Evolutionary conservation across 1,140 invertebrate species (phyloP).

Genomic region (Phthorimaea operculella): DNA sequence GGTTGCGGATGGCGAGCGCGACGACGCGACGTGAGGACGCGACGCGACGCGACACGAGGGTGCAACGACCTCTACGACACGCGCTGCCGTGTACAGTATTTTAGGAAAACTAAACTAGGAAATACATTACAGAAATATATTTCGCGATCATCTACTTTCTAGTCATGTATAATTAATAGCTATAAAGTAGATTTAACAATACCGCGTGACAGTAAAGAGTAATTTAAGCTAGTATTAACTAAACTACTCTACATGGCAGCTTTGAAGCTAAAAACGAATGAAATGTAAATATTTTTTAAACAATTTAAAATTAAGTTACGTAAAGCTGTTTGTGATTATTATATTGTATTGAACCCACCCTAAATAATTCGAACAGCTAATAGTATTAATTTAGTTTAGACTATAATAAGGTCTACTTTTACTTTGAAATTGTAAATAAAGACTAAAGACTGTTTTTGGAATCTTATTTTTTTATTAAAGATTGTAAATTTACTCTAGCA

Average conservation of each 20-base stretch:
- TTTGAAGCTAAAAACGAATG: neutral
- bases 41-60: neutral
- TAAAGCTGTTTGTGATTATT: slow-evolving; percentile 41
- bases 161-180: slow-evolving; percentile 16
- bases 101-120: slow-evolving; percentile 2
- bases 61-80: neutral
- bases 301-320: neutral
- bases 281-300: neutral
- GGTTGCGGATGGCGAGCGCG: too few relatives aligned
- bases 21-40: neutral
- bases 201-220: neutral
- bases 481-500: slow-evolving; percentile 44
- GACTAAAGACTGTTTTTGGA: slow-evolving; percentile 34
- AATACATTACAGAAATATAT: neutral
- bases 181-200: slow-evolving; percentile 5
- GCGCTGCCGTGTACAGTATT: slow-evolving; percentile 4
- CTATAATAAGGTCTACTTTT: slow-evolving; percentile 28
- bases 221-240: neutral
- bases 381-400: slow-evolving; percentile 14
- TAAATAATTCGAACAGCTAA: slow-evolving; percentile 31
- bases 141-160: slow-evolving; percentile 24
- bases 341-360: slow-evolving; percentile 48
- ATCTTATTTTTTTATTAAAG: slow-evolving; percentile 45
- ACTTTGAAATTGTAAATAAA: slow-evolving; percentile 51
- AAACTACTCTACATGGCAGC: neutral